Conservation (phyloP, 2,888 invertebrate species). For the Lissonota sp. region DNA sequence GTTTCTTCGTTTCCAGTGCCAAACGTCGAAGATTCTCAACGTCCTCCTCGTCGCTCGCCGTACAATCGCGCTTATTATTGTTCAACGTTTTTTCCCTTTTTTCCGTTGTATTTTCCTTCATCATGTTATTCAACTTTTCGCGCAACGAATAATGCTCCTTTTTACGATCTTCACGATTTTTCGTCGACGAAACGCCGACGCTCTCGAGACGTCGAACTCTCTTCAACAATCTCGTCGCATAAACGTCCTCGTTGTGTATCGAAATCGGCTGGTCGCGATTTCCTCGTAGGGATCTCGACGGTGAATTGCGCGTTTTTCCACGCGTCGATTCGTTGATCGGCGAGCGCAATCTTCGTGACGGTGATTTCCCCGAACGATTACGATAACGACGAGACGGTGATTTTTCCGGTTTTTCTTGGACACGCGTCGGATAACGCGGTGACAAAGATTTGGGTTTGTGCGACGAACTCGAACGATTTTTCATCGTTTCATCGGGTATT, state of each 20-base stretch:
- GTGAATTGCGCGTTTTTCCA: neutral
- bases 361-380: slow-evolving; percentile 51
- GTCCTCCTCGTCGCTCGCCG: slow-evolving; percentile 75
- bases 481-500: slow-evolving; percentile 39
- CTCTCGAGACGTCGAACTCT: slow-evolving; percentile 77
- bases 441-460: slow-evolving; percentile 59
- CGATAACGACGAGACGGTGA: slow-evolving; percentile 64
- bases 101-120: slow-evolving; percentile 66
- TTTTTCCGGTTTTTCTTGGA: slow-evolving; percentile 62
- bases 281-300: slow-evolving; percentile 27
- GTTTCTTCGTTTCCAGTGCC: slow-evolving; percentile 78
- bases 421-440: slow-evolving; percentile 44
- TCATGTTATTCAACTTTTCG: slow-evolving; percentile 78
- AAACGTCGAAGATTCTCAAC: slow-evolving; percentile 75
- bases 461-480: slow-evolving; percentile 63
- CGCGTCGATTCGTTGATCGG: slow-evolving; percentile 30
- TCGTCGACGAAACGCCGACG: slow-evolving; percentile 65
- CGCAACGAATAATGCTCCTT: slow-evolving; percentile 78
- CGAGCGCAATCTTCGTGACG: slow-evolving; percentile 63
- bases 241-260: slow-evolving; percentile 57
- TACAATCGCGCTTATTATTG: no score
- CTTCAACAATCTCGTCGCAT: slow-evolving; percentile 77
- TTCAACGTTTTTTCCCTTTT: neutral
- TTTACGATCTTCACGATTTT: slow-evolving; percentile 64
- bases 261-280: slow-evolving; percentile 39